A percentile compares a stretch with the other conserved stretches of the same genome.
Conservation (phyloP, 2,888 invertebrate genomes). For the Salticus scenicus region DNA sequence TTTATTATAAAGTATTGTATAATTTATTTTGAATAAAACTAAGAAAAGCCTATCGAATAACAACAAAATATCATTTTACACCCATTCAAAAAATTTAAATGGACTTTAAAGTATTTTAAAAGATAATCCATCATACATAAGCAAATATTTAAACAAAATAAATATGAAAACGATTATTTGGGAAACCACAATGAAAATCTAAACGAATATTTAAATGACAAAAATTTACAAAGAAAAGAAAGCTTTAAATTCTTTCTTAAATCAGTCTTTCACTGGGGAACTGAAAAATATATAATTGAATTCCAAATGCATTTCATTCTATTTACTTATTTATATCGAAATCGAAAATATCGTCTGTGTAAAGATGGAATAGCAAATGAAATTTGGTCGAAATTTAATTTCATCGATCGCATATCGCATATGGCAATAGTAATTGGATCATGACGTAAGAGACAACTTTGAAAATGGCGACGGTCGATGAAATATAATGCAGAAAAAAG, state of each 20-base stretch:
- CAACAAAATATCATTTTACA: too few species aligned
- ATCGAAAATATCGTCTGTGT: background rate
- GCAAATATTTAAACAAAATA: too few species aligned
- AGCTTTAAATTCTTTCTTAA: constrained; percentile 2
- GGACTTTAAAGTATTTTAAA: too few species aligned
- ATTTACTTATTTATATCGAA: constrained; percentile 1
- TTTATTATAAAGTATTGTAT: too few species aligned
- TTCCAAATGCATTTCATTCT: constrained; percentile 31
- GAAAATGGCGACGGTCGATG: constrained; percentile 36
- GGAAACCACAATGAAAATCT: background rate
- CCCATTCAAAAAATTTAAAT: too few species aligned
- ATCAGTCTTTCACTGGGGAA: constrained; percentile 9
- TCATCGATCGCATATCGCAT: constrained; percentile 60
- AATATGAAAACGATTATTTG: too few species aligned
- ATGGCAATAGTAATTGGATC: constrained; percentile 57
- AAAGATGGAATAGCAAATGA: background rate
- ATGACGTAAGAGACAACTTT: constrained; percentile 35
- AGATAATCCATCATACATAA: too few species aligned
- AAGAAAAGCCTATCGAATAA: too few species aligned
- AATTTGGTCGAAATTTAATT: constrained; percentile 63
- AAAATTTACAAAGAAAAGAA: background rate
- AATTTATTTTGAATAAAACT: too few species aligned
- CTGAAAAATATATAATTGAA: constrained; percentile 38
- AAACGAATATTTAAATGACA: too few species aligned
- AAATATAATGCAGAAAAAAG: constrained; percentile 28